phyloP scores from a whole-genome alignment of 2,113 vertebrate species.

The Chaenocephalus aceratus region DNA sequence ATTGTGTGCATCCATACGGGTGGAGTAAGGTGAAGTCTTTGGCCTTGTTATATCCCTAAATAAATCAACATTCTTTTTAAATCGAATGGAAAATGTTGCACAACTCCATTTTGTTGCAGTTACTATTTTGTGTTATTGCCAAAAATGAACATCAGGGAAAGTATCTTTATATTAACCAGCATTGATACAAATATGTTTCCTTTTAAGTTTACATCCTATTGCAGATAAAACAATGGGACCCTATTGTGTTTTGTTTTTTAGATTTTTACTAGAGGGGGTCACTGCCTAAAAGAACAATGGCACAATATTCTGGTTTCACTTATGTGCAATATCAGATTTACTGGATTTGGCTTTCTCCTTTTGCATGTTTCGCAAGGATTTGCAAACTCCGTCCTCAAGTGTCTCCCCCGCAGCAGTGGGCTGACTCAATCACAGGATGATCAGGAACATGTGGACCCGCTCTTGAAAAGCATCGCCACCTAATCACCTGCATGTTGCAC shows the following conservation, averaged over 20 bases:
- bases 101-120: neutral
- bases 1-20: slow-evolving; percentile 3
- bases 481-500: slow-evolving; percentile 70
- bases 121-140: neutral
- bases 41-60: neutral
- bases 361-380: slow-evolving; percentile 55
- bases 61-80: no score
- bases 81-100: neutral
- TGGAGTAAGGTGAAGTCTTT: slow-evolving; percentile 45
- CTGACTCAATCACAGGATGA: slow-evolving; percentile 54
- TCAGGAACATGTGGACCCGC: slow-evolving; percentile 66
- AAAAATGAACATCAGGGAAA: slow-evolving; percentile 9
- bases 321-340: slow-evolving; percentile 55
- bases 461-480: slow-evolving; percentile 40
- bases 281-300: slow-evolving; percentile 35
- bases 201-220: slow-evolving; percentile 21
- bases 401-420: slow-evolving; percentile 47
- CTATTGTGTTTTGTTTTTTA: slow-evolving; percentile 1
- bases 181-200: slow-evolving; percentile 37
- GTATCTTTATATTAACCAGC: slow-evolving; percentile 21
- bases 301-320: slow-evolving; percentile 63
- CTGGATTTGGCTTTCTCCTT: slow-evolving; percentile 53
- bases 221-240: slow-evolving; percentile 10
- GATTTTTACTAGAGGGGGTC: slow-evolving; percentile 4
- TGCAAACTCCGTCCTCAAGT: slow-evolving; percentile 42